phyloP scores from a whole-genome alignment of 2,797 vertebrate genomes.

The Poeciliopsis gracilis region DNA sequence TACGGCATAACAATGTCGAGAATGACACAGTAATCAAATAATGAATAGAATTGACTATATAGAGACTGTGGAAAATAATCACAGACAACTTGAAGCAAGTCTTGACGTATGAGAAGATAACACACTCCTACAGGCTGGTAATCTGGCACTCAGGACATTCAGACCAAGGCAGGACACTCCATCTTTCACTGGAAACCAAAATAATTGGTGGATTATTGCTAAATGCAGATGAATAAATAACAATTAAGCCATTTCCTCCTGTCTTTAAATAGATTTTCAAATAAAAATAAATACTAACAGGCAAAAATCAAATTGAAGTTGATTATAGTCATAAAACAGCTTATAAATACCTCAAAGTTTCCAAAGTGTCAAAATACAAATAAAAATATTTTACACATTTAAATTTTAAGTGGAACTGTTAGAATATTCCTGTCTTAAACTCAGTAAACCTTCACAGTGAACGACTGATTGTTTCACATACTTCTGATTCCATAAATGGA shows the following conservation, averaged over 20 bases:
- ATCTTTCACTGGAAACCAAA: neutral
- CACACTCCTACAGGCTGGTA: neutral
- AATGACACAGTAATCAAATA: neutral
- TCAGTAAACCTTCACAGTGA: constrained; percentile 13
- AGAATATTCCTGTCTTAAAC: neutral
- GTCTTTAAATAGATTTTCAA: neutral
- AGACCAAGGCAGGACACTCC: neutral
- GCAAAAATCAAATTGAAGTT: neutral
- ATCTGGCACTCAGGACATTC: neutral
- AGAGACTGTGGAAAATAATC: neutral
- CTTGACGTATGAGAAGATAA: neutral
- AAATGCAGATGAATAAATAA: neutral
- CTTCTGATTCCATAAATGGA: neutral
- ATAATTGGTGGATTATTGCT: neutral
- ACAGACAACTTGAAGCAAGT: neutral
- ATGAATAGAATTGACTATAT: neutral
- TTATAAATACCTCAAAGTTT: neutral
- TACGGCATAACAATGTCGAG: too few species aligned
- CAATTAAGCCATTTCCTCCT: neutral
- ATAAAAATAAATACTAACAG: neutral
- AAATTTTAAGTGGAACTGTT: neutral
- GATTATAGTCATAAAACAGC: neutral
- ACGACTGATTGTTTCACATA: constrained; percentile 1
- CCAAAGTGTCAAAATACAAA: neutral
- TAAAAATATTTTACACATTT: neutral